Percentiles rank a stretch among this genome's conserved stretches.
These are phyloP conservation scores for Xenopus petersii DNA, from an alignment of 2,797 vertebrate species.

Conservation along the genomic window DNA sequence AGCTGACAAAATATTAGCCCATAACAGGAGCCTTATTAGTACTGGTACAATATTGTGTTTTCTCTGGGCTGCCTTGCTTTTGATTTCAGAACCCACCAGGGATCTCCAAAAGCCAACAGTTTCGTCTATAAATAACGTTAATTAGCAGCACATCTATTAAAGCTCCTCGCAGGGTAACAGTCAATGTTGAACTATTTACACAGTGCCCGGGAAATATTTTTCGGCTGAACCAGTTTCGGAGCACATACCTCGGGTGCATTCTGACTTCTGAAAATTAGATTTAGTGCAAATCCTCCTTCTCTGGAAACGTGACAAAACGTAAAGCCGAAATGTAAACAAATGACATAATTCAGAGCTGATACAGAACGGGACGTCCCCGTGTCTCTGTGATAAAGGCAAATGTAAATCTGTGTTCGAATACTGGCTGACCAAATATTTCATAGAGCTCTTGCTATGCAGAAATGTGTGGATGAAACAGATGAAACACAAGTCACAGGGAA, in stretches of 20 bases:
- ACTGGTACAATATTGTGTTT: conserved; percentile 40
- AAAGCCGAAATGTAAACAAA: conserved; percentile 4
- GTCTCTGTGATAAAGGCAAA: neutral
- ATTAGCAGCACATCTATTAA: conserved; percentile 6
- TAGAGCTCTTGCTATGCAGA: no score
- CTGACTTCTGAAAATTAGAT: neutral
- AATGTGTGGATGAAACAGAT: no score
- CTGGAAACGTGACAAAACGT: conserved; percentile 2
- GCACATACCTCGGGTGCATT: neutral
- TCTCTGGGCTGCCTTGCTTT: neutral
- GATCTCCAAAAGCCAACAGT: conserved; percentile 14
- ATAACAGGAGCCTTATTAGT: conserved; percentile 44
- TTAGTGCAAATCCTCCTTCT: neutral
- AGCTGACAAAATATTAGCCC: conserved; percentile 16
- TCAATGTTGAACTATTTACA: neutral
- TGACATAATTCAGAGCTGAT: conserved; percentile 26
- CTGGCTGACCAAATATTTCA: no score
- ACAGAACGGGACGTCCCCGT: conserved; percentile 8
- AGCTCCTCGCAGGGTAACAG: neutral
- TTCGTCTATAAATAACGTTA: neutral
- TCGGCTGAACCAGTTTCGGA: neutral
- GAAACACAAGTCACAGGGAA: no score
- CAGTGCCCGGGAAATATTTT: neutral
- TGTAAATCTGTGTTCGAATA: neutral
- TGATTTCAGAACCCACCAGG: conserved; percentile 40